Conservation (phyloP, 2,113 vertebrate species). For the Mustelus asterias region DNA sequence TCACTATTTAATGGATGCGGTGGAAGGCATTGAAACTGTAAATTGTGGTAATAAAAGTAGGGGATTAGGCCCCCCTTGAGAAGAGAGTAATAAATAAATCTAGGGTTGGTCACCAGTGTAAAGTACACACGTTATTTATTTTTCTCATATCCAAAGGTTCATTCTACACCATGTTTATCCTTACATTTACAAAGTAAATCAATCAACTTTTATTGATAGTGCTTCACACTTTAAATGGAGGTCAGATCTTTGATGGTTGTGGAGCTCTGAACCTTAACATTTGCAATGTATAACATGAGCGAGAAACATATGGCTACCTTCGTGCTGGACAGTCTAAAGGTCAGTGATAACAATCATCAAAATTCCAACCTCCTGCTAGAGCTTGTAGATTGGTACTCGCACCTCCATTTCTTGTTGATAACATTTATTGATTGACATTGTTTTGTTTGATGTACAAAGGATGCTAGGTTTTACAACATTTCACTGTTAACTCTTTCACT, state of each 20-base stretch:
- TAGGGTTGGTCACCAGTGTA: background rate
- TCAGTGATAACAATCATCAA: constrained; percentile 25
- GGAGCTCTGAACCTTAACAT: constrained; percentile 13
- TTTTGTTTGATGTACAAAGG: background rate
- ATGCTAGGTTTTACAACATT: background rate
- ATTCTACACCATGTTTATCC: background rate
- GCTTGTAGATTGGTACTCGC: background rate
- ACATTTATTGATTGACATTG: constrained; percentile 11
- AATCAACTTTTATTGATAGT: constrained; percentile 26
- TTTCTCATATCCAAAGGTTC: constrained; percentile 5
- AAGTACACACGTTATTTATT: background rate
- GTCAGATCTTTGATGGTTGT: background rate
- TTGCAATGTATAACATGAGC: constrained; percentile 15
- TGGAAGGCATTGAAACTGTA: constrained; percentile 16
- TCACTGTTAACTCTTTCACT: background rate
- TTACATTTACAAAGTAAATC: constrained; percentile 29
- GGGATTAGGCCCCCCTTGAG: constrained; percentile 17
- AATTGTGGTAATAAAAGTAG: background rate
- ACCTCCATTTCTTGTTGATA: background rate
- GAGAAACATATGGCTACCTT: background rate
- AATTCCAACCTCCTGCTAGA: background rate
- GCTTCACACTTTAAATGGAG: constrained; percentile 24
- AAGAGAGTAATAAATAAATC: constrained; percentile 31
- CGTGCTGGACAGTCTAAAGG: background rate
- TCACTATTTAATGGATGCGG: background rate